Base-by-base conservation (phyloP, 2,797 vertebrate genomes). In the Petrocephalus schoutedeni region DNA sequence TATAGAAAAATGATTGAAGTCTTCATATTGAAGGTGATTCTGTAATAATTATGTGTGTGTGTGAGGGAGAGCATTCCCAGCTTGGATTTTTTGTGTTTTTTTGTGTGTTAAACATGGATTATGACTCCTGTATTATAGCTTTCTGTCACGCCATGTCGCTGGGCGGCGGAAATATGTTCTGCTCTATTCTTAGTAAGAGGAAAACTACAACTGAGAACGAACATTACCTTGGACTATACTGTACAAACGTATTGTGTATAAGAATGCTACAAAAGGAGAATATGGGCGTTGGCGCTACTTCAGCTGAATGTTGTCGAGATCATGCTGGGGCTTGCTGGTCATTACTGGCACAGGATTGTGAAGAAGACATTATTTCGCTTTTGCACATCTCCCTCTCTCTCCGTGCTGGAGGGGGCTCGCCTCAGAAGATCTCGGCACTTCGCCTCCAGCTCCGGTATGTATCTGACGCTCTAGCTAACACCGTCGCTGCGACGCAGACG, bases 1-100 rank as follows among this genome's bases (percentile, higher is more conserved):
- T n/a, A 77, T 77, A 77, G 36, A 77, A 94, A 94, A 95, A 96
- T 95, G 93, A 95, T 93, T 94, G 92, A 92, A 96, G 95, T 97
- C 98, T 99, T 99, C 98, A 99, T 99, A 99, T 99, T 99, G 98
- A 99, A 99, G 98, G 98, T 98, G 97, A 97, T 96, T 77, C 95
- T 97, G 96, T 97, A 98, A 91, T 93, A 92, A 94, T 94, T 96
- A 95, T 95, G 12, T 54, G 53, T 77, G 36, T 49, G 16, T n/a
- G 74, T 80, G 74, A 45, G 74, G 32, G 41, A 80, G 74, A 45
- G 41, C 91, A 94, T 92, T 93, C 90, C 95, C 93, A 93, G 94
- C 95, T 96, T 95, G 95, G 94, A 94, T 96, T 95, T 95, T 95
- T 94, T 93, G 95, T 95, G 94, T 95, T 93, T 93, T 94, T 71